These are phyloP conservation scores for Heterotilapia buettikoferi DNA, from an alignment of 2,113 vertebrate species.

Conservation along the genomic window DNA sequence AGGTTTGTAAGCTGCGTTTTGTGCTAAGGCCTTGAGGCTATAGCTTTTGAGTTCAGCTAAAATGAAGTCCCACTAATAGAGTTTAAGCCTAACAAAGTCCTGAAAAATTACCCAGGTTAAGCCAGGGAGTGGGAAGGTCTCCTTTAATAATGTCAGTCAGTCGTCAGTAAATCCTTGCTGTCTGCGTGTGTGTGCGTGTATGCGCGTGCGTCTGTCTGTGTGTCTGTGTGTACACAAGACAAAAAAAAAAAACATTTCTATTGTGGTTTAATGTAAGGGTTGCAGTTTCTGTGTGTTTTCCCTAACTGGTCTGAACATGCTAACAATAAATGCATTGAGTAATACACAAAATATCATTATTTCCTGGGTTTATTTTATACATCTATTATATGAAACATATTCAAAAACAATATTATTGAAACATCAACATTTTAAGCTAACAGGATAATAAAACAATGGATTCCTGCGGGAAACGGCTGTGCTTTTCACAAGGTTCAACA, in stretches of 20 bases:
- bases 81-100: constrained; percentile 35
- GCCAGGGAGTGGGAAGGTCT: neutral
- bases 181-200: neutral
- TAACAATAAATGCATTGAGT: neutral
- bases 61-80: constrained; percentile 39
- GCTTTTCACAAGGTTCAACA: neutral
- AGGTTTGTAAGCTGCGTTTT: neutral
- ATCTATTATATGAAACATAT: neutral
- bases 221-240: neutral
- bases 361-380: neutral
- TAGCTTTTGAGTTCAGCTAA: neutral
- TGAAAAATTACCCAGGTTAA: neutral
- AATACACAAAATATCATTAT: neutral
- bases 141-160: constrained; percentile 8
- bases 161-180: neutral
- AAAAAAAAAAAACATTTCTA: neutral
- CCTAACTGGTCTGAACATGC: neutral
- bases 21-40: neutral
- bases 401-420: neutral
- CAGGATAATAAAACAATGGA: neutral
- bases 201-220: too few relatives aligned
- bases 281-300: neutral
- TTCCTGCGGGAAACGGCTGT: neutral
- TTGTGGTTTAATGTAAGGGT: neutral
- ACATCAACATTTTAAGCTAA: neutral